Percentiles rank a stretch among this genome's conserved stretches.
These are phyloP conservation scores for Plusia festucae DNA, from an alignment of 2,888 invertebrate genomes.

Conservation along the genomic window DNA sequence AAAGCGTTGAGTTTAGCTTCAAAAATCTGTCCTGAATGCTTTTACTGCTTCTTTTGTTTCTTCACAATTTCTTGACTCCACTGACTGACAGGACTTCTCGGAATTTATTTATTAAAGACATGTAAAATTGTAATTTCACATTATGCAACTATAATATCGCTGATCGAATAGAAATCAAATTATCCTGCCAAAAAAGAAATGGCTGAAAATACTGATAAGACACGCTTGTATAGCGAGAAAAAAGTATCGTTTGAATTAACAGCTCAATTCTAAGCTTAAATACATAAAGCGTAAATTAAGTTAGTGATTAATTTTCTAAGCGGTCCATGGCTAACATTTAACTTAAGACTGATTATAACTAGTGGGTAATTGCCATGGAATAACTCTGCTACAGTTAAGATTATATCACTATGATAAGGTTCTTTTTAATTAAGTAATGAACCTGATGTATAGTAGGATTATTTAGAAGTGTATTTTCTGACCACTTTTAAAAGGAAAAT, in stretches of 20 bases:
- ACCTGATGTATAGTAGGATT: constrained; percentile 36
- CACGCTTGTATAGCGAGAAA: too few relatives aligned
- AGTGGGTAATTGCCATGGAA: constrained; percentile 64
- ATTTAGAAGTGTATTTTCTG: constrained; percentile 34
- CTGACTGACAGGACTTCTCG: too few relatives aligned
- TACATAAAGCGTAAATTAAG: constrained; percentile 52
- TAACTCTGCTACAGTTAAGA: constrained; percentile 55
- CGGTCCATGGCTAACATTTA: constrained; percentile 32
- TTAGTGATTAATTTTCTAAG: constrained; percentile 35
- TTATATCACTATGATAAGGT: constrained; percentile 50
- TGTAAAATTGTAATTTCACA: neutral
- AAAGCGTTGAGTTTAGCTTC: neutral
- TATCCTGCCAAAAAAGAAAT: constrained; percentile 11
- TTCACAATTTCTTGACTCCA: too few relatives aligned
- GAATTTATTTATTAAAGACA: neutral
- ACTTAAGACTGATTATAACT: constrained; percentile 36
- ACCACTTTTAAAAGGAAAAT: constrained; percentile 33
- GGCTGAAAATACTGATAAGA: constrained; percentile 21
- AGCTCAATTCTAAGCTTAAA: constrained; percentile 32
- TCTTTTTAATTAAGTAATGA: constrained; percentile 61
- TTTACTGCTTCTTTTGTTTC: too few relatives aligned
- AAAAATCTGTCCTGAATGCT: neutral
- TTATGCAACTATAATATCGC: neutral
- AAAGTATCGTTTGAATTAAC: too few relatives aligned
- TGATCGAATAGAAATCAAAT: neutral